Evolutionary conservation across 1,140 invertebrate genomes (phyloP), one percentile per base, ranked within the genome.

Genomic region (Lethocerus indicus): DNA sequence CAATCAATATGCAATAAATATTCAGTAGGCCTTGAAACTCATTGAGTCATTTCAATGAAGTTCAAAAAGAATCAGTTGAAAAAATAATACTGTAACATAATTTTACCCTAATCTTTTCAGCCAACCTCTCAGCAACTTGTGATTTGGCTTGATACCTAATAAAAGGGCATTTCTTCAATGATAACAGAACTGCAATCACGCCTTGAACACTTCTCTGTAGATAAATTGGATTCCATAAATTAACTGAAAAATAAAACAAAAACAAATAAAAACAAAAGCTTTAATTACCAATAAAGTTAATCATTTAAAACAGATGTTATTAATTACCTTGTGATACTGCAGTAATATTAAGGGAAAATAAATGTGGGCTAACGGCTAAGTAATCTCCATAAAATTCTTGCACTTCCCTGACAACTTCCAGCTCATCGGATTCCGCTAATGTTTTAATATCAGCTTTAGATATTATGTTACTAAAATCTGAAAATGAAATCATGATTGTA

Each of bases 401-500:
- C 1, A 97, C 80, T 71, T 96, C 92, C 56, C 88, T 71, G 6
- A 98, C 92, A 20, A 89, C 81, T 74, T 98, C 94, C 63, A 94
- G 86, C 63, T 98, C 93, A 70, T 99, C 95, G 59, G 84, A 87
- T 69, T 98, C 94, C 1, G 94, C 95, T 50, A 98, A 63, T 16
- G 81, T 74, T 69, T 98, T 98, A 12, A 98, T 81, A 65, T 98
- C 93, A 25, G 89, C 85, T 68, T 95, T 95, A 44, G 91, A 85
- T 57, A 98, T 87, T 16, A 95, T 91, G 64, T 98, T 98, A 61
- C 90, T 96, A 65, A 98, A 98, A 78, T 97, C 88, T 91, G 55
- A 35, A 66, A 60, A 73, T 54, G 55, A 36, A 40, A 35, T 16
- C 13, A 5, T 3, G 16, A 39, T 3, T 16, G 23, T 14, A 14